These are phyloP conservation scores for Torymus tubicola DNA, from an alignment of 2,888 invertebrate genomes.

Conservation along the genomic window DNA sequence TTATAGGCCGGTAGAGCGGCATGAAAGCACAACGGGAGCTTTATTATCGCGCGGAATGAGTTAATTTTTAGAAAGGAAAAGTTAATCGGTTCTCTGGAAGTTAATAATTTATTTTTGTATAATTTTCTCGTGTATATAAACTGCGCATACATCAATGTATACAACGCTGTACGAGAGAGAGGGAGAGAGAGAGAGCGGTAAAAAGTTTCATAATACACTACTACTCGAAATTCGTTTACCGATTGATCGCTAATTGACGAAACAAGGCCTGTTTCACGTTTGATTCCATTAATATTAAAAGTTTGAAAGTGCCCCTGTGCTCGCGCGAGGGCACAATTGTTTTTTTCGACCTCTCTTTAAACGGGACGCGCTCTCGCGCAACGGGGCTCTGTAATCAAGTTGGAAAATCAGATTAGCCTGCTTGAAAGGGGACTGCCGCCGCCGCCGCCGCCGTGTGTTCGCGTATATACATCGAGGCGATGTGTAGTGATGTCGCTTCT, in stretches of 20 bases:
- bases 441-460: neutral
- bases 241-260: slow-evolving; percentile 56
- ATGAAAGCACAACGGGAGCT: neutral
- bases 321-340: slow-evolving; percentile 40
- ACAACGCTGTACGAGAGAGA: no score
- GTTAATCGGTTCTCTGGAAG: slow-evolving; percentile 40
- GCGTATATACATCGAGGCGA: neutral
- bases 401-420: slow-evolving; percentile 58
- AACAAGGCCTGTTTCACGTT: slow-evolving; percentile 46
- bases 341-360: slow-evolving; percentile 49
- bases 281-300: slow-evolving; percentile 58
- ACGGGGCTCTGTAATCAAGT: slow-evolving; percentile 51
- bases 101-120: slow-evolving; percentile 50
- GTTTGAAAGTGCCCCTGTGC: slow-evolving; percentile 54
- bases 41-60: slow-evolving; percentile 8
- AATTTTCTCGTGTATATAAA: neutral
- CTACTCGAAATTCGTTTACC: slow-evolving; percentile 52
- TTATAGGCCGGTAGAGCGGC: neutral
- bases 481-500: slow-evolving; percentile 35
- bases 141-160: no score
- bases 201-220: slow-evolving; percentile 46
- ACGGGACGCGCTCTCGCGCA: neutral
- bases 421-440: slow-evolving; percentile 47
- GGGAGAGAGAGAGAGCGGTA: neutral
- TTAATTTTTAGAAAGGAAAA: slow-evolving; percentile 25